Evolutionary conservation across 2,888 invertebrate species (phyloP).

Genomic region (Strigamia maritima): DNA sequence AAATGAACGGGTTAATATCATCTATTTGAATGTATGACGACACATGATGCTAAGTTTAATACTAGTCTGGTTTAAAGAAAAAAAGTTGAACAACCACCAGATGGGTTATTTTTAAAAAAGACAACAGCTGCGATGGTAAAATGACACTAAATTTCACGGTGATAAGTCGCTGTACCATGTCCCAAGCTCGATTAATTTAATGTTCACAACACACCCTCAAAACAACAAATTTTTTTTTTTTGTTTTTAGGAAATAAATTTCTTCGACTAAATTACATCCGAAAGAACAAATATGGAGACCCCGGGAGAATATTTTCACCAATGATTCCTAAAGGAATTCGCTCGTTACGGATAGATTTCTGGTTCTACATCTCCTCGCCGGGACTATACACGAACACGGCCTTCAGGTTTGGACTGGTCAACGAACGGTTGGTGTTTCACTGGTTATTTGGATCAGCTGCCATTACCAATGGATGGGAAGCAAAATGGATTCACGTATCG

Average conservation of each 20-base stretch:
- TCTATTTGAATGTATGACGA: too few species aligned
- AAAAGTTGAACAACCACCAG: conserved; percentile 2
- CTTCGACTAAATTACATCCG: not conserved
- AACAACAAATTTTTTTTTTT: not conserved
- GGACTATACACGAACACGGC: not conserved
- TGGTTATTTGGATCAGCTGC: not conserved
- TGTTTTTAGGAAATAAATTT: not conserved
- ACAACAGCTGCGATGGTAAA: conserved; percentile 16
- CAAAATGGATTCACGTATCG: not conserved
- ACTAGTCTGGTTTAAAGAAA: not conserved
- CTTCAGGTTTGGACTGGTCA: not conserved
- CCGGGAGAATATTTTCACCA: not conserved
- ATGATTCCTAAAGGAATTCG: not conserved
- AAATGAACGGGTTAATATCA: too few species aligned
- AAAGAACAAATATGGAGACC: not conserved
- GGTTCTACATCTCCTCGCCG: not conserved
- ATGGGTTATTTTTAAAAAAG: conserved; percentile 13
- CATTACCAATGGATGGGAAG: not conserved
- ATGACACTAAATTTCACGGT: not conserved
- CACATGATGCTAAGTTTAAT: not conserved
- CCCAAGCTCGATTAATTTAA: not conserved
- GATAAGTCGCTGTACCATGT: not conserved
- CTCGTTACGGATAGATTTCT: not conserved
- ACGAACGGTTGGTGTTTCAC: not conserved
- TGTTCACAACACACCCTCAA: not conserved